A percentile compares a stretch with the other conserved stretches of the same genome.
Conservation (phyloP, 2,888 invertebrate species). For the Mimas tiliae region DNA sequence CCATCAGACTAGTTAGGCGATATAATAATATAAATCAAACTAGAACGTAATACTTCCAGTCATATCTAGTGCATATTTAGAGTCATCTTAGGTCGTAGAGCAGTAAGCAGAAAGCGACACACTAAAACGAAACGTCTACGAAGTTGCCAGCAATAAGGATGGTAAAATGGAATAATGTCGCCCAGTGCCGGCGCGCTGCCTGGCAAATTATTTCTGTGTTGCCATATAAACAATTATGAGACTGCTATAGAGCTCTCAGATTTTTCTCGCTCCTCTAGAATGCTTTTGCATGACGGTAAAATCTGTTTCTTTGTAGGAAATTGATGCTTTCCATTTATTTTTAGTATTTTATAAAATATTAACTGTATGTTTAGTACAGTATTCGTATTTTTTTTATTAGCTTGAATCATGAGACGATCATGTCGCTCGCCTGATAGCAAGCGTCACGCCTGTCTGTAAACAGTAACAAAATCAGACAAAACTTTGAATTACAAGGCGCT, state of each 20-base stretch:
- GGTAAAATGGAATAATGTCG: slow-evolving; percentile 44
- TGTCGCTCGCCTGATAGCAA: no score
- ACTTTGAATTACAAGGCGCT: no score
- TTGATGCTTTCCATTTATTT: neutral
- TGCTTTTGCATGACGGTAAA: neutral
- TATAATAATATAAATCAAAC: no score
- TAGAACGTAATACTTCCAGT: no score
- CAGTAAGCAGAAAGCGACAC: slow-evolving; percentile 32
- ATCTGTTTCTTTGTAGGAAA: neutral
- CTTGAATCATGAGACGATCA: no score
- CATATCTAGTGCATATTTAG: neutral
- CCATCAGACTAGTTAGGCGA: no score
- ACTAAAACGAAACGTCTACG: slow-evolving; percentile 50
- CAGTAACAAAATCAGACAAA: no score
- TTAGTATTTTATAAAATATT: neutral
- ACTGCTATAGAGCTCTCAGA: neutral
- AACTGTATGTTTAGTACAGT: neutral
- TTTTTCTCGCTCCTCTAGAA: neutral
- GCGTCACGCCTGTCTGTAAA: no score
- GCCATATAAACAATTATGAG: slow-evolving; percentile 19
- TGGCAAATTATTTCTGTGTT: slow-evolving; percentile 21
- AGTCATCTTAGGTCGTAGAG: slow-evolving; percentile 7
- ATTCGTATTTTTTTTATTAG: no score
- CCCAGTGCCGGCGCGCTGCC: slow-evolving; percentile 21
- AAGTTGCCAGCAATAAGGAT: slow-evolving; percentile 48